A percentile compares a stretch with the other conserved stretches of the same genome.
These are phyloP conservation scores for Nannoperca obscura DNA, from an alignment of 2,797 vertebrate genomes.

Conservation along the genomic window DNA sequence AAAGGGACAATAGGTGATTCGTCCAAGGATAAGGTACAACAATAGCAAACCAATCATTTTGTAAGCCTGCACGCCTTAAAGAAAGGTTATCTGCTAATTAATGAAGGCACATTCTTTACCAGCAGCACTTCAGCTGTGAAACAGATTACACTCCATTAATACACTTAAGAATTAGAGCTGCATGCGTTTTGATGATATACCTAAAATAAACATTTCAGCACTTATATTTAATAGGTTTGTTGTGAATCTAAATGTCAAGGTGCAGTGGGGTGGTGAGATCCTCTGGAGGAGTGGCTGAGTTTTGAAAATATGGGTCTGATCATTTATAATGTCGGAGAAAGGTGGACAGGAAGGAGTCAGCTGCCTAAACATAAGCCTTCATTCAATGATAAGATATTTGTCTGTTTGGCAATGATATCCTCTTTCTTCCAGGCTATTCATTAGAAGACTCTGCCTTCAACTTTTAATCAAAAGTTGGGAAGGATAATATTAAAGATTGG, in stretches of 20 bases:
- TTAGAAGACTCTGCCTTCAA: not conserved
- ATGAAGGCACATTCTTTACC: conserved; percentile 59
- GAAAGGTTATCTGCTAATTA: conserved; percentile 77
- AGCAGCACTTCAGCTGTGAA: conserved; percentile 53
- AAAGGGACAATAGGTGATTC: conserved; percentile 76
- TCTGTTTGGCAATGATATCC: conserved; percentile 5
- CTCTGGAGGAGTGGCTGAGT: conserved; percentile 51
- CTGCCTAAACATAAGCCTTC: conserved; percentile 30
- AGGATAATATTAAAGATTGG: not conserved
- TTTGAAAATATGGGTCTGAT: conserved; percentile 54
- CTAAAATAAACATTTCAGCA: conserved; percentile 17
- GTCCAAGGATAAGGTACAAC: conserved; percentile 68
- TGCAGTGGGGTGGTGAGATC: conserved; percentile 27
- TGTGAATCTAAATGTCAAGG: conserved; percentile 42
- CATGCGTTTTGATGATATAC: conserved; percentile 4
- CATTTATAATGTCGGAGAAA: conserved; percentile 40
- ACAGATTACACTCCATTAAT: conserved; percentile 47
- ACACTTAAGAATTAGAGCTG: conserved; percentile 34
- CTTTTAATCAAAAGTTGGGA: conserved; percentile 10
- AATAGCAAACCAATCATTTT: conserved; percentile 72
- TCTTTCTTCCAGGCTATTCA: conserved; percentile 6
- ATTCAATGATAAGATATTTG: conserved; percentile 37
- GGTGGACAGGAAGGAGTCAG: conserved; percentile 40
- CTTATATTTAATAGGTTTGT: conserved; percentile 23
- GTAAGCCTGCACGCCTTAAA: conserved; percentile 50